These are phyloP conservation scores for Hestina assimilis DNA, from an alignment of 1,140 invertebrate genomes.

Conservation along the genomic window DNA sequence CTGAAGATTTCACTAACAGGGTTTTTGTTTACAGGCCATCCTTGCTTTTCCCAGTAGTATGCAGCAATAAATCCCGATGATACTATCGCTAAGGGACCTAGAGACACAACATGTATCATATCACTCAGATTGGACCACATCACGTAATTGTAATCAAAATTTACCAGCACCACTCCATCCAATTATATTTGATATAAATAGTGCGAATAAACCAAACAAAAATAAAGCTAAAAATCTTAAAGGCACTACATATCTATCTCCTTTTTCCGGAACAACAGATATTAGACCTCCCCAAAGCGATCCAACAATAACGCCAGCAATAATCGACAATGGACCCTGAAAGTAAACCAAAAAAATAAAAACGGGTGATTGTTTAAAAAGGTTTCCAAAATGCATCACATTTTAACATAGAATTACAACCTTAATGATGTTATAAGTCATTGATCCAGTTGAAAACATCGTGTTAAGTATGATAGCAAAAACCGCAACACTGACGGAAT, in stretches of 20 bases:
- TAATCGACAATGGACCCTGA: slow-evolving; percentile 85
- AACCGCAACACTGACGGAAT: slow-evolving; percentile 93
- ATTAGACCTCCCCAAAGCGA: slow-evolving; percentile 86
- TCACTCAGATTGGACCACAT: no score
- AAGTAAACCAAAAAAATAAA: slow-evolving; percentile 23
- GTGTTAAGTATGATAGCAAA: slow-evolving; percentile 93
- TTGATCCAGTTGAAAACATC: slow-evolving; percentile 87
- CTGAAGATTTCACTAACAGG: slow-evolving; percentile 91
- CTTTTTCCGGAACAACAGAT: slow-evolving; percentile 87
- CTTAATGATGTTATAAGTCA: slow-evolving; percentile 80
- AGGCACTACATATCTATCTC: slow-evolving; percentile 87
- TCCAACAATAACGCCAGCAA: slow-evolving; percentile 87
- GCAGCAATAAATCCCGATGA: slow-evolving; percentile 92
- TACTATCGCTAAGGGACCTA: slow-evolving; percentile 88
- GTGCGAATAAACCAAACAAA: slow-evolving; percentile 88
- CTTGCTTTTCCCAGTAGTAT: slow-evolving; percentile 86
- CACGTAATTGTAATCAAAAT: slow-evolving; percentile 1
- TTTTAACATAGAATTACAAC: slow-evolving; percentile 35
- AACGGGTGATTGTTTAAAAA: no score
- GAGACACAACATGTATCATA: slow-evolving; percentile 23
- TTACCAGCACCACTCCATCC: slow-evolving; percentile 86
- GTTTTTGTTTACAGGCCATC: slow-evolving; percentile 91
- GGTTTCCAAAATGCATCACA: no score
- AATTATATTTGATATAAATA: slow-evolving; percentile 90
- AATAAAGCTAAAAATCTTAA: slow-evolving; percentile 87